Base-by-base conservation (phyloP, 2,797 vertebrate species). In the Lacerta bilineata region DNA sequence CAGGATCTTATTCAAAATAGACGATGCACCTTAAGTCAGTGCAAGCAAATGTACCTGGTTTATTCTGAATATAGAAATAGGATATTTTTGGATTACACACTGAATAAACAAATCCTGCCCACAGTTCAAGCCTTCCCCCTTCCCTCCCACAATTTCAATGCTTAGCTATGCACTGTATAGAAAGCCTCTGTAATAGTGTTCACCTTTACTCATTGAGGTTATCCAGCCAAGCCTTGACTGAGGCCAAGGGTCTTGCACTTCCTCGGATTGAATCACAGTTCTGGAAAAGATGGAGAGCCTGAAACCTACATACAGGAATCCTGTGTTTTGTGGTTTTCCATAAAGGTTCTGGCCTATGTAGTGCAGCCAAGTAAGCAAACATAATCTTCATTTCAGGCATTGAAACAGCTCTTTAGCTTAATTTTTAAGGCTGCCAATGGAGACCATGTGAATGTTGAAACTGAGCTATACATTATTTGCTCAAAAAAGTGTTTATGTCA, bases 401-500 rank as follows among this genome's bases (percentile, higher is more conserved):
- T 1, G 27, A 86, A 93, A 80, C 89, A 93, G 91, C 89, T 91
- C 91, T 33, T 3, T 46, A 74, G 9, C 27, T 15, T 86, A 75
- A 17, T 66, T 36, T 88, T 81, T 46, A 84, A 10, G 91, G 88
- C 87, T 91, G 72, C 79, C 6, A 3, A 0, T 9, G 88, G 85
- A 83, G 77, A 88, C 79, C 0, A 0, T 0, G 0, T 86, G 88
- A 87, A 89, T 89, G 86, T 83, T 66, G 41, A 81, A 77, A 76
- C 43, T 90, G 85, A 92, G 43, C 80, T 76, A 23, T 74, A 64
- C 17, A 0, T 33, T 87, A 83, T 46, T 27, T 72, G 72, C 76
- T 6, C 17, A 5, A 18, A 90, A 94, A 94, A 88, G 90, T 86
- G 84, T 93, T 79, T 82, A 90, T 77, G 15, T 82, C 39, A 90